Percentiles rank a stretch among this genome's conserved stretches.
Conservation (phyloP, 2,888 invertebrate species). For the Scaptomyza caliginosa region DNA sequence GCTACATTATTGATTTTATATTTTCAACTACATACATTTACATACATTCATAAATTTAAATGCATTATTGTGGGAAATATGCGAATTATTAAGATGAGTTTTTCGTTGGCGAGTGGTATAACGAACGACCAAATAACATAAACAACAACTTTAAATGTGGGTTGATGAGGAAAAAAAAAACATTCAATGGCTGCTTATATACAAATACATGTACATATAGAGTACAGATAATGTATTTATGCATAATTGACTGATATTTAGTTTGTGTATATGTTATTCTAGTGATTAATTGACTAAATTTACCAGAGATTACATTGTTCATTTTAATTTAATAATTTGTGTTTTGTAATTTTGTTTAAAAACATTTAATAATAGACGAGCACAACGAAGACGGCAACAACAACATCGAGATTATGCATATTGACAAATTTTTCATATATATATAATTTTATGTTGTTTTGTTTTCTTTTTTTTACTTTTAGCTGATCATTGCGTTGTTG, state of each 20-base stretch:
- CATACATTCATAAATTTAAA: slow-evolving; percentile 60
- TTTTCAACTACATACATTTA: slow-evolving; percentile 47
- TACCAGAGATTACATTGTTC: slow-evolving; percentile 67
- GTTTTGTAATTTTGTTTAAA: slow-evolving; percentile 28
- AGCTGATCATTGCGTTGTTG: slow-evolving; percentile 36
- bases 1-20: slow-evolving; percentile 1
- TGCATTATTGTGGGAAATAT: slow-evolving; percentile 66
- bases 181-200: slow-evolving; percentile 31
- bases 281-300: slow-evolving; percentile 73
- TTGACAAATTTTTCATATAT: slow-evolving; percentile 55
- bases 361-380: slow-evolving; percentile 64
- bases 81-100: slow-evolving; percentile 34
- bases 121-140: slow-evolving; percentile 5
- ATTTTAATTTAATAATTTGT: slow-evolving; percentile 47
- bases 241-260: slow-evolving; percentile 68
- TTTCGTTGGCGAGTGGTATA: slow-evolving; percentile 17
- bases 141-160: slow-evolving; percentile 6
- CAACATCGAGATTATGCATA: slow-evolving; percentile 66
- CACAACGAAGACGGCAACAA: slow-evolving; percentile 59
- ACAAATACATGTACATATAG: slow-evolving; percentile 42
- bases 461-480: no score
- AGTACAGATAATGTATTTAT: slow-evolving; percentile 26
- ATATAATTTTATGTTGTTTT: slow-evolving; percentile 24
- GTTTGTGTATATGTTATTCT: slow-evolving; percentile 40
- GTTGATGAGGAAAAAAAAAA: slow-evolving; percentile 24